Evolutionary conservation across 2,113 vertebrate species (phyloP).

Genomic region (Brachirus orientalis): DNA sequence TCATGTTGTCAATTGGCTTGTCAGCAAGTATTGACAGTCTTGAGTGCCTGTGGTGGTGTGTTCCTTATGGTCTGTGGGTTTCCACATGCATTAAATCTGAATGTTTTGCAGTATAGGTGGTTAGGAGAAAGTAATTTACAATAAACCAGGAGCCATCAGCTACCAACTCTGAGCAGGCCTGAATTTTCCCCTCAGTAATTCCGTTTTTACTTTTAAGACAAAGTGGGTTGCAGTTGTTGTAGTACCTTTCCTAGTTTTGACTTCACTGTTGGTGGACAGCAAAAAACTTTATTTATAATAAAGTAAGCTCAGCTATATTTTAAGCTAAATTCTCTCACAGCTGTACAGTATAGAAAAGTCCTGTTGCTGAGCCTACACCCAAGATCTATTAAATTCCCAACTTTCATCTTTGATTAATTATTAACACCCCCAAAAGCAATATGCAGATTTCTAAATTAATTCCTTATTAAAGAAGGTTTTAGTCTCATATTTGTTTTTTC

Average conservation of each 20-base stretch:
- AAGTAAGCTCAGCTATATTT: neutral
- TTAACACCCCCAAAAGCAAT: neutral
- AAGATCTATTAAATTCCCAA: neutral
- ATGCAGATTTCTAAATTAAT: neutral
- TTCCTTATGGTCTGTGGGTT: no score
- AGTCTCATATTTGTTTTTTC: conserved; percentile 2
- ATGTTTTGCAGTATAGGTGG: no score
- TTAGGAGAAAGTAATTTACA: conserved; percentile 5
- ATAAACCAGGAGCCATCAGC: conserved; percentile 16
- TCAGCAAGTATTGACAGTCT: conserved; percentile 12
- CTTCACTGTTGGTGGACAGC: no score
- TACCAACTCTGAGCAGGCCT: neutral
- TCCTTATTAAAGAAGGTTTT: neutral
- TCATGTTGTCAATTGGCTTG: neutral
- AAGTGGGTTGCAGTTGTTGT: no score
- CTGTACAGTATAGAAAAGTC: no score
- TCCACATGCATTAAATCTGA: conserved; percentile 2
- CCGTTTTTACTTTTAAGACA: neutral
- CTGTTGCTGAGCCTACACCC: neutral
- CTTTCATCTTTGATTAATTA: neutral
- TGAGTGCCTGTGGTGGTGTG: conserved; percentile 13
- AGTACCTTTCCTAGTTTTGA: neutral
- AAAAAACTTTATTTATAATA: no score
- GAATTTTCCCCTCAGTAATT: neutral
- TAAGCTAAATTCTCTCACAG: neutral